phyloP scores from a whole-genome alignment of 2,888 invertebrate species.

The Metellina segmentata region DNA sequence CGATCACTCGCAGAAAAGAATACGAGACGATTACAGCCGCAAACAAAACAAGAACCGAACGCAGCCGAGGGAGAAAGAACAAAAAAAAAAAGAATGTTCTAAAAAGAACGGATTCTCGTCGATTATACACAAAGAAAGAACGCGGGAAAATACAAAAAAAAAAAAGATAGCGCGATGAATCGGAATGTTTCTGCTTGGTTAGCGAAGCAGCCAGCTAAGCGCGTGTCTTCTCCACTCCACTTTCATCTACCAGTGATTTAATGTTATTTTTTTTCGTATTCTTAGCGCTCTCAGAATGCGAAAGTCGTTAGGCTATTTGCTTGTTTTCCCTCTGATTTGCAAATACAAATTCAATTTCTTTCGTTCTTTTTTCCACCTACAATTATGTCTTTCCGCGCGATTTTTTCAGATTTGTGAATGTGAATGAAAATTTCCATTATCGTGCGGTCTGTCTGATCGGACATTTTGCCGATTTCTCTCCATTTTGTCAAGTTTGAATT shows the following conservation, averaged over 20 bases:
- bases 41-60: background rate
- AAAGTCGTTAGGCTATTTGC: background rate
- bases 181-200: constrained; percentile 60
- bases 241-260: constrained; percentile 4
- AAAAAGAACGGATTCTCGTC: constrained; percentile 39
- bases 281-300: background rate
- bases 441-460: no score
- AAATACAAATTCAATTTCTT: background rate
- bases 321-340: background rate
- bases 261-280: background rate
- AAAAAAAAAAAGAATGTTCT: background rate
- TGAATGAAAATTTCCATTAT: no score
- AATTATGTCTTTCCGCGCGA: no score
- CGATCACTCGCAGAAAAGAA: constrained; percentile 30
- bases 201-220: constrained; percentile 29
- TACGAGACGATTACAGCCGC: constrained; percentile 4
- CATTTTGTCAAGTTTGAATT: no score
- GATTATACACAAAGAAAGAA: background rate
- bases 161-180: constrained; percentile 13
- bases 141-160: constrained; percentile 8
- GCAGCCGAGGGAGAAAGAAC: constrained; percentile 2
- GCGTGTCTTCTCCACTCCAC: constrained; percentile 43
- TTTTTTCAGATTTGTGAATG: no score
- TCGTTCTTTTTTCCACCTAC: background rate
- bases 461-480: no score